phyloP scores from a whole-genome alignment of 2,113 vertebrate species.

The Coracopsis vasa region DNA sequence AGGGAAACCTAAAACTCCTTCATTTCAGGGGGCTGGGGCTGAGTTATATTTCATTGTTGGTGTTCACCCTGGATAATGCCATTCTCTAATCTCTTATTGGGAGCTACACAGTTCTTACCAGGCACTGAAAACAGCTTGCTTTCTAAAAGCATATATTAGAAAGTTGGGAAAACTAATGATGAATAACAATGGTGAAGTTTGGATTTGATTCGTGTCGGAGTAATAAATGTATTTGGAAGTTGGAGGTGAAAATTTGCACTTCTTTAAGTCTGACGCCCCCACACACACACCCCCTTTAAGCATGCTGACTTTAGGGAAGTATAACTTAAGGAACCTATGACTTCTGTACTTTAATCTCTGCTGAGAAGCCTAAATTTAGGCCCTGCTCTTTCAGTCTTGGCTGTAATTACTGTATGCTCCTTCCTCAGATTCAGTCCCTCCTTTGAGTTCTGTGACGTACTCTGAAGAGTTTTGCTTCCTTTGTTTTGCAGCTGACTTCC shows the following conservation, averaged over 20 bases:
- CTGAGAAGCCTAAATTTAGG: background rate
- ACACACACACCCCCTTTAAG: no score
- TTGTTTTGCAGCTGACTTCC: slow-evolving; percentile 7
- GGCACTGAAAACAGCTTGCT: background rate
- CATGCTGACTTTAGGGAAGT: background rate
- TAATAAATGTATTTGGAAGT: background rate
- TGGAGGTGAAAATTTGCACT: background rate
- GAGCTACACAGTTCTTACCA: background rate
- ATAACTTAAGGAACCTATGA: background rate
- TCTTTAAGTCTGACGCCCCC: no score
- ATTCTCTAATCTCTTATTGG: background rate
- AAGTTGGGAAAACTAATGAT: background rate
- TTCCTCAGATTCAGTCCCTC: background rate
- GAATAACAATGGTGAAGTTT: background rate
- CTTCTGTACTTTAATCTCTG: background rate
- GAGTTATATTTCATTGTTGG: background rate
- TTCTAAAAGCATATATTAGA: background rate
- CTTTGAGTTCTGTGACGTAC: background rate
- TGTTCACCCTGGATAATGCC: background rate
- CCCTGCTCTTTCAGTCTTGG: background rate
- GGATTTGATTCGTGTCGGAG: background rate
- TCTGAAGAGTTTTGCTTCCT: background rate
- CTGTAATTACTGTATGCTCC: background rate
- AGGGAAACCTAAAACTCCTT: background rate
- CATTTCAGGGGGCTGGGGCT: background rate